Base-by-base conservation (phyloP, 1,140 invertebrate species). In the Pseudoatta argentina region DNA sequence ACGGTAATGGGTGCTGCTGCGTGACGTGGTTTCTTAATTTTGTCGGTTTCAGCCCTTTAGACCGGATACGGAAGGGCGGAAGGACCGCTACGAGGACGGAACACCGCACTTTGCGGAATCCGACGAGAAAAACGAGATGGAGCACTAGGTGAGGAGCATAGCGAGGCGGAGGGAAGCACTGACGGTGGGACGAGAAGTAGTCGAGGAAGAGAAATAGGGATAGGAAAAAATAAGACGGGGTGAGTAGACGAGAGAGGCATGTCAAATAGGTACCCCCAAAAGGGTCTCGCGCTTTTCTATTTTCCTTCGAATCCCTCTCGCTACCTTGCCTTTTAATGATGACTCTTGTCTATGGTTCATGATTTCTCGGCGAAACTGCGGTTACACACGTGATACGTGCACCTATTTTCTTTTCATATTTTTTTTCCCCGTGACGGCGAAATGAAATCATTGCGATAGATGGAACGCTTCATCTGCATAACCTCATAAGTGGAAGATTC, bases 1-100 rank as follows among this genome's bases (percentile, higher is more conserved):
- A 75, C 73, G 82, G 90, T 93, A 92, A 92, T 92, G 90, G 90
- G 64, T 71, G 55, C 55, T 39, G n/a, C 67, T 87, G 87, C 92
- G 91, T 93, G 92, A 92, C 77, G 72, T 12, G 86, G 73, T 87
- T 89, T 93, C 90, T 89, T 92, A 92, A 92, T 91, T 92, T 91
- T 91, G 86, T 63, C 63, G 76, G 87, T 89, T 86, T 86, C 44
- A 83, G 16, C 30, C 67, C 53, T 24, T 67, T 12, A 44, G 34
- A 73, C 55, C 57, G 59, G 61, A 30, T 57, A 53, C 51, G 66
- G 27, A 61, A 78, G 51, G 63, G 63, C 73, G 59, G 48, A 78
- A 85, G 18, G 63, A 59, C 57, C 59, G 66, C 39, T 59, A 79
- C 44, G 78, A 78, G 48, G 57, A 57, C 51, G 59, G 39, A 83